Percentiles rank a stretch among this genome's conserved stretches.
Evolutionary conservation across 2,113 vertebrate genomes (phyloP).

Genomic region (Malurus melanocephalus): DNA sequence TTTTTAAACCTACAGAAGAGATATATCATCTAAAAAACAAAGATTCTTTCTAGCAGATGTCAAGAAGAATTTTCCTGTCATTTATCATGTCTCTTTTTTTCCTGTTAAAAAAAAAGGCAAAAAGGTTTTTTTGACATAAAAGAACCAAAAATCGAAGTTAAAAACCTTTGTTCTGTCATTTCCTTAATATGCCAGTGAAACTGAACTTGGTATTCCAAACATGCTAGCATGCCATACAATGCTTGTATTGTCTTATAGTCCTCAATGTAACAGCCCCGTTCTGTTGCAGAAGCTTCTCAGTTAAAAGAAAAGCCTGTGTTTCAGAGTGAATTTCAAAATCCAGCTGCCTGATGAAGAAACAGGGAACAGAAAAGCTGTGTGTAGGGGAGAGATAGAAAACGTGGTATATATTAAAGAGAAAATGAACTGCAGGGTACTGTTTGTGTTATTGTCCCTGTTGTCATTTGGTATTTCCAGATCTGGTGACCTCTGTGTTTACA

Average conservation of each 20-base stretch:
- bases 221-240: not conserved
- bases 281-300: not conserved
- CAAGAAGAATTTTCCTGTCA: not conserved
- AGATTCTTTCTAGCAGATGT: not conserved
- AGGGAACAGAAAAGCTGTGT: not conserved
- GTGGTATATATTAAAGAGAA: not conserved
- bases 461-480: not conserved
- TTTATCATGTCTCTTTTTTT: not conserved
- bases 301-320: not conserved
- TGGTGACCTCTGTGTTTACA: not conserved
- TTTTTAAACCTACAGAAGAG: not conserved
- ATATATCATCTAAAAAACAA: not conserved
- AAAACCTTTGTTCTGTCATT: not conserved
- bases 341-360: not conserved
- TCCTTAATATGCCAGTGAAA: not conserved
- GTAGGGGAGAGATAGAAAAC: not conserved
- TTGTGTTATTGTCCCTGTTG: not conserved
- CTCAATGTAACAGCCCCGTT: not conserved
- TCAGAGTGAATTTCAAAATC: not conserved
- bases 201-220: not conserved
- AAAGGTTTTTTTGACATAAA: not conserved
- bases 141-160: not conserved
- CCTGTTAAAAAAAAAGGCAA: not conserved
- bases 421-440: not conserved
- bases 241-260: not conserved